Conservation (phyloP, 2,113 vertebrate genomes). For the Furnarius figulus region DNA sequence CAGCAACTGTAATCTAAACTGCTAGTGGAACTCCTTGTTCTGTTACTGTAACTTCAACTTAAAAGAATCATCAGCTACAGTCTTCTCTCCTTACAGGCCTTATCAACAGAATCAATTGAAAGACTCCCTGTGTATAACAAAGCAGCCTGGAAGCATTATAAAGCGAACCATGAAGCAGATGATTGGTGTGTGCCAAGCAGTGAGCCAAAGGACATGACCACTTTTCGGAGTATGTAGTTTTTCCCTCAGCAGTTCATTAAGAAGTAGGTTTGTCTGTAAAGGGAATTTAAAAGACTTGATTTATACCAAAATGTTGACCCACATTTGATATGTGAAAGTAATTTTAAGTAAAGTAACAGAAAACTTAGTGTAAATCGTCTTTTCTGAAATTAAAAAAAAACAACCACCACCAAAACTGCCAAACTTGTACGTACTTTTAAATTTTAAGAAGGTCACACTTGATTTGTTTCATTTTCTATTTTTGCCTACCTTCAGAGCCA, state of each 20-base stretch:
- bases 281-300: not conserved
- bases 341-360: constrained; percentile 16
- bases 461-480: not conserved
- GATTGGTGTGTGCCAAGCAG: constrained; percentile 97
- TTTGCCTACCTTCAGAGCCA: constrained; percentile 2
- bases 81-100: constrained; percentile 77
- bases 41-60: not conserved
- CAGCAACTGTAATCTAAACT: not conserved
- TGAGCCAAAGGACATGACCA: constrained; percentile 96
- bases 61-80: not conserved
- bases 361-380: not conserved
- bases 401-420: not conserved
- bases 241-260: not conserved
- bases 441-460: not conserved
- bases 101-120: constrained; percentile 95
- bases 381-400: not conserved
- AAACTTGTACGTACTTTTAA: not conserved
- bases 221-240: constrained; percentile 87
- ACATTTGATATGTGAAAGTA: not conserved
- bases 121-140: constrained; percentile 96
- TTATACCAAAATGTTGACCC: constrained; percentile 20
- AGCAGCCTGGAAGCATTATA: constrained; percentile 96
- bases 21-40: not conserved
- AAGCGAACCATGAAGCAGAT: constrained; percentile 89
- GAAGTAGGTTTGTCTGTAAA: not conserved